phyloP scores from a whole-genome alignment of 2,113 vertebrate species.

The Lepus europaeus region DNA sequence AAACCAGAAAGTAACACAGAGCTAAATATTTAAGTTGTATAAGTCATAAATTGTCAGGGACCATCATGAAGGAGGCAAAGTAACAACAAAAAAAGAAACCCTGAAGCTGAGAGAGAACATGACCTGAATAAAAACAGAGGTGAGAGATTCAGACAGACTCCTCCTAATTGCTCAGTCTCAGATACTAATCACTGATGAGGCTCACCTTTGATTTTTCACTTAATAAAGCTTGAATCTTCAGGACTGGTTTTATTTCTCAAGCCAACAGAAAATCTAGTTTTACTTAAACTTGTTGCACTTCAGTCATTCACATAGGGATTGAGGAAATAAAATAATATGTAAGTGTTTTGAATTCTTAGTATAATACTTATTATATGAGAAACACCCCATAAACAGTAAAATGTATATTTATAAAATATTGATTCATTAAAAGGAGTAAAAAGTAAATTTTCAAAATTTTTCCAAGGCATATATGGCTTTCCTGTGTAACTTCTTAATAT shows the following conservation, averaged over 20 bases:
- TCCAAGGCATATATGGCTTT: neutral
- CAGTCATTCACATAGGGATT: neutral
- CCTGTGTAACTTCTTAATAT: neutral
- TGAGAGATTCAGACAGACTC: neutral
- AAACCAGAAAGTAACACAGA: neutral
- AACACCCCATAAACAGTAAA: neutral
- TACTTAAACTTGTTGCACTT: neutral
- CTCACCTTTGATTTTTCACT: neutral
- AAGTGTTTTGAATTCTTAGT: neutral
- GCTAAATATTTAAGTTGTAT: neutral
- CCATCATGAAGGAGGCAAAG: neutral
- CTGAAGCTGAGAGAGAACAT: neutral
- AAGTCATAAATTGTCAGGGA: neutral
- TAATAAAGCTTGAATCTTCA: neutral
- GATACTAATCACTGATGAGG: neutral
- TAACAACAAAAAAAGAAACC: neutral
- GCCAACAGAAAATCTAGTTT: neutral
- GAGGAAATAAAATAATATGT: neutral
- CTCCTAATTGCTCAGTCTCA: neutral
- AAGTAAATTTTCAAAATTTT: neutral
- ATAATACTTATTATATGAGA: neutral
- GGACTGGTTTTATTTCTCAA: neutral
- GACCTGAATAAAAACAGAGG: neutral
- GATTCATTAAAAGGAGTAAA: neutral
- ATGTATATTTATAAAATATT: neutral